phyloP scores from a whole-genome alignment of 2,888 invertebrate species.

The Julus scanicus region DNA sequence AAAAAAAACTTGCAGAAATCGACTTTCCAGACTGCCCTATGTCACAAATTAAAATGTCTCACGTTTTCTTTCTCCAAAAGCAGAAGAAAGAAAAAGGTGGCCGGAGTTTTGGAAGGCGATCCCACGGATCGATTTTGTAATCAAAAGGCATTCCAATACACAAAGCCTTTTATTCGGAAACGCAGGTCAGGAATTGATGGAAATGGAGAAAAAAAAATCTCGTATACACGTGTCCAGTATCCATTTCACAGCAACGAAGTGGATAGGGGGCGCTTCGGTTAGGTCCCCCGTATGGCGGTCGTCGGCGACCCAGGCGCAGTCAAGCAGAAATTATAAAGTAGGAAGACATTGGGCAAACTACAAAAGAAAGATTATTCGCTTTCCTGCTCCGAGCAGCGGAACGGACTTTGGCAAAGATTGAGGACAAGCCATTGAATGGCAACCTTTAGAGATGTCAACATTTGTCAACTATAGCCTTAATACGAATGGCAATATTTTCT shows the following conservation, averaged over 20 bases:
- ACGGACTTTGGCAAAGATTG: not conserved
- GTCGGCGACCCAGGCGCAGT: not conserved
- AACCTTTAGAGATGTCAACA: conserved; percentile 1
- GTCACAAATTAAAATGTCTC: not conserved
- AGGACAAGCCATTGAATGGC: conserved; percentile 1
- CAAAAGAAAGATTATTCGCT: conserved; percentile 1
- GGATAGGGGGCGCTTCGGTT: not conserved
- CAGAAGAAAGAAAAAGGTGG: not conserved
- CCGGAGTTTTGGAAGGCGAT: not conserved
- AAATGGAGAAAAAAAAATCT: not conserved
- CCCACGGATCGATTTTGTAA: not conserved
- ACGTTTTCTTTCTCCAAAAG: not conserved
- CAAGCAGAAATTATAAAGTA: conserved; percentile 1
- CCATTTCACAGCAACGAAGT: not conserved
- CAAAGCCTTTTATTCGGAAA: not conserved
- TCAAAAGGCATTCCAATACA: not conserved
- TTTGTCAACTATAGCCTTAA: not conserved
- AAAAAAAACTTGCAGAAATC: not conserved
- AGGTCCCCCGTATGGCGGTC: not conserved
- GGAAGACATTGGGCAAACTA: not conserved
- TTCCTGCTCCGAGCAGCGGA: not conserved
- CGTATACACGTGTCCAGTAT: not conserved
- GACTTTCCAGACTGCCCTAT: not conserved
- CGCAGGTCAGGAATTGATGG: not conserved
- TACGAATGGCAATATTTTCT: not conserved